phyloP scores from a whole-genome alignment of 1,140 invertebrate genomes.

The Leguminivora glycinivorella region DNA sequence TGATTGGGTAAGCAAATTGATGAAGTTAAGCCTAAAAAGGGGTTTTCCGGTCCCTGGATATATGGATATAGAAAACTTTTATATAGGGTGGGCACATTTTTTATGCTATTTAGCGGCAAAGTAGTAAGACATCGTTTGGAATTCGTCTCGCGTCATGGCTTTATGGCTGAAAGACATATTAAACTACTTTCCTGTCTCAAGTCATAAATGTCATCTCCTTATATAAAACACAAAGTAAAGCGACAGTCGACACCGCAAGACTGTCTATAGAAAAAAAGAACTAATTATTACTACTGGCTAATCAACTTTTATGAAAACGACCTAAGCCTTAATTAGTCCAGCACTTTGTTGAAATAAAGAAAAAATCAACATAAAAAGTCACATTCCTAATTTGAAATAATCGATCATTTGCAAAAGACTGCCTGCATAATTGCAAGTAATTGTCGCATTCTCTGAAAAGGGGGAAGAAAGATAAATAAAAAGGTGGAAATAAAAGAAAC shows the following conservation, averaged over 20 bases:
- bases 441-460: slow-evolving; percentile 59
- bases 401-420: slow-evolving; percentile 9
- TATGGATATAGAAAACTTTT: too few species aligned
- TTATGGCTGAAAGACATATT: slow-evolving; percentile 39
- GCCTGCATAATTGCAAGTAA: slow-evolving; percentile 37
- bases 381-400: slow-evolving; percentile 1
- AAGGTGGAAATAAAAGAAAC: slow-evolving; percentile 70
- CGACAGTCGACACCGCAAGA: slow-evolving; percentile 5
- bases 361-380: slow-evolving; percentile 1
- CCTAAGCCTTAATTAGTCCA: not conserved
- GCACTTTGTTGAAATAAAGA: not conserved
- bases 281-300: not conserved
- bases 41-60: too few species aligned
- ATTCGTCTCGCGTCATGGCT: slow-evolving; percentile 60
- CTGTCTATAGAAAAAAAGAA: not conserved
- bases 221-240: not conserved
- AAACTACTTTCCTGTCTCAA: not conserved
- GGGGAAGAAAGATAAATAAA: slow-evolving; percentile 47
- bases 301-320: not conserved
- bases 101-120: not conserved
- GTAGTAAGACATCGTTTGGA: slow-evolving; percentile 30
- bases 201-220: slow-evolving; percentile 19
- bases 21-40: too few species aligned
- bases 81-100: not conserved
- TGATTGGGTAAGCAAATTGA: too few species aligned